Conservation (phyloP, 1,140 invertebrate genomes). For the Berghia stephanieae region DNA sequence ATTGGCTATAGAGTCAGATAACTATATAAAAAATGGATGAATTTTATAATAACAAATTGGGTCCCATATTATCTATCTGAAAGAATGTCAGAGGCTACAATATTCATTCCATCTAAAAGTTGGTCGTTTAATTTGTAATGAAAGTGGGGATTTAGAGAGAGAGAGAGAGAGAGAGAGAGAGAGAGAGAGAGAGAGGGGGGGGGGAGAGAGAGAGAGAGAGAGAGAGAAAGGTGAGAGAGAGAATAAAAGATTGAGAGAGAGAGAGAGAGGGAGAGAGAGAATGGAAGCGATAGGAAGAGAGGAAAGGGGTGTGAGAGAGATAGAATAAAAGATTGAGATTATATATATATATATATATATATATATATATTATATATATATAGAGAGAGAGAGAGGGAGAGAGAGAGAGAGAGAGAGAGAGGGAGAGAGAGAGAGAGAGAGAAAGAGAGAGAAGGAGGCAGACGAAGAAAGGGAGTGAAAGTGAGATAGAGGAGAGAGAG, state of each 20-base stretch:
- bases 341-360: background rate
- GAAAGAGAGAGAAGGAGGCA: background rate
- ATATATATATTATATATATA: background rate
- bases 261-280: no score
- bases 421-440: slow-evolving; percentile 11
- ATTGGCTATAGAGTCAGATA: background rate
- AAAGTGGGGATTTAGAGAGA: background rate
- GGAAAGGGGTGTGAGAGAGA: no score
- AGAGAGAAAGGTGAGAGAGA: background rate
- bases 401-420: slow-evolving; percentile 14
- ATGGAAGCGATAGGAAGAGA: no score
- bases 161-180: background rate
- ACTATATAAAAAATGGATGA: background rate
- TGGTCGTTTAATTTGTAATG: background rate
- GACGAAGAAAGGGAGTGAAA: background rate
- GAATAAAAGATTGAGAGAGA: no score
- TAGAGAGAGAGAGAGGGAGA: background rate
- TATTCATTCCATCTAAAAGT: background rate
- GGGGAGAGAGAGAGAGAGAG: background rate
- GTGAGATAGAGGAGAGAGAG: background rate
- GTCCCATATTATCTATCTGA: background rate
- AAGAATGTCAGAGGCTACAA: slow-evolving; percentile 1
- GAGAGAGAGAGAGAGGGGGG: background rate
- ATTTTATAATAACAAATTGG: background rate
- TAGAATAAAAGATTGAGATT: no score